These are phyloP conservation scores for Cliona cf. orientalis DNA, from an alignment of 37 sponge, comb jelly and placozoan species.

Conservation along the genomic window DNA sequence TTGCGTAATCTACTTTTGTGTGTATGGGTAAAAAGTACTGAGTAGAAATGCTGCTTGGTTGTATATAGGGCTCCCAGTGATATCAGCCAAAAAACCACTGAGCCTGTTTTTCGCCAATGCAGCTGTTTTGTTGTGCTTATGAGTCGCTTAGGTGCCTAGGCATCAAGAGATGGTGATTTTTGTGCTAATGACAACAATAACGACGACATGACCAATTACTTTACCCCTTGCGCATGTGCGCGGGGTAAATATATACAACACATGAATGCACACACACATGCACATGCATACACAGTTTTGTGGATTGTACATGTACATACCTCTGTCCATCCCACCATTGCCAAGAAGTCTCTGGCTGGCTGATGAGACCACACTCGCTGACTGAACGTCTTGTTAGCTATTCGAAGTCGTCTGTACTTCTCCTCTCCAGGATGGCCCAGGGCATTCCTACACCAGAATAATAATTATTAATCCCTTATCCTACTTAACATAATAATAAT, in stretches of 20 bases:
- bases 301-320: neutral
- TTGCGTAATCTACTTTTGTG: no score
- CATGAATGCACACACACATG: neutral
- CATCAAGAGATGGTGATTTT: neutral
- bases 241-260: neutral
- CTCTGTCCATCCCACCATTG: neutral
- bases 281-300: neutral
- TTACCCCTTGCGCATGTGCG: neutral
- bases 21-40: no score
- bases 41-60: no score
- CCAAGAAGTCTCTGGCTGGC: neutral
- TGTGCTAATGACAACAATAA: no score
- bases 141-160: neutral
- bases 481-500: no score
- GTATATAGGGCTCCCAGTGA: no score
- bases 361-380: neutral
- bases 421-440: neutral
- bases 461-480: no score
- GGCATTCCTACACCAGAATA: neutral
- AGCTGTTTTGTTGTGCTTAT: neutral
- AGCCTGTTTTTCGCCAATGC: neutral
- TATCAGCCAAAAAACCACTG: no score
- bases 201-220: no score
- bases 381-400: neutral
- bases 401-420: neutral